Conservation (phyloP, 2,113 vertebrate genomes). For the Passerina amoena region DNA sequence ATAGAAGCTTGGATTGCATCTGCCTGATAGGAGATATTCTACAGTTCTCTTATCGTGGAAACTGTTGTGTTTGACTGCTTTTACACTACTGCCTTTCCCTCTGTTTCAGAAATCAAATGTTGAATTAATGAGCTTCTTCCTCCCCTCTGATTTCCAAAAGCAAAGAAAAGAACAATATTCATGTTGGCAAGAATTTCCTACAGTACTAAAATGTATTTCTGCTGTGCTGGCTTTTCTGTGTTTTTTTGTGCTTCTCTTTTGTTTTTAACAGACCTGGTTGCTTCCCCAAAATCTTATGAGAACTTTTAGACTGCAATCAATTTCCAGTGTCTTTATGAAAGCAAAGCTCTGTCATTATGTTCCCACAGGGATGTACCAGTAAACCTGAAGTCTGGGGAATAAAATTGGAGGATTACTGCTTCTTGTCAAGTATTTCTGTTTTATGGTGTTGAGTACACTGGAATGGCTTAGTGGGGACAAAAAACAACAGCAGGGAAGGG, state of each 20-base stretch:
- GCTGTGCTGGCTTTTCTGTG: not conserved
- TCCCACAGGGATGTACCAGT: constrained; percentile 6
- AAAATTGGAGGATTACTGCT: constrained; percentile 34
- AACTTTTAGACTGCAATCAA: constrained; percentile 1
- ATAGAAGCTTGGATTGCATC: not conserved
- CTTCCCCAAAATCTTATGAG: not conserved
- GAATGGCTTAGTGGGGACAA: constrained; percentile 29
- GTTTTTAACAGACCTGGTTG: not conserved
- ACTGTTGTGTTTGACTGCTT: not conserved
- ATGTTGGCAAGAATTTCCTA: not conserved
- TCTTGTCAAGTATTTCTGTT: constrained; percentile 34
- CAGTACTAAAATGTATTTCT: not conserved
- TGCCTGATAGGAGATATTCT: not conserved
- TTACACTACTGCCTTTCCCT: not conserved
- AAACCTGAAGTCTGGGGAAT: constrained; percentile 37
- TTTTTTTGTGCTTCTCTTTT: constrained; percentile 14
- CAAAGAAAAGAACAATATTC: not conserved
- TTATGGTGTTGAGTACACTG: not conserved
- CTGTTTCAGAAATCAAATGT: not conserved
- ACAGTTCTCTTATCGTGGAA: not conserved
- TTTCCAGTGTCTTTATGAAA: constrained; percentile 4
- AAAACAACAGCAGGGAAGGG: not conserved
- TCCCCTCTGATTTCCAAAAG: not conserved
- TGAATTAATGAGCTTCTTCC: not conserved
- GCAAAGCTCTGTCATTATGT: constrained; percentile 10